A percentile compares a stretch with the other conserved stretches of the same genome.
Evolutionary conservation across 1,140 invertebrate species (phyloP).

Genomic region (Drosophila pachea): DNA sequence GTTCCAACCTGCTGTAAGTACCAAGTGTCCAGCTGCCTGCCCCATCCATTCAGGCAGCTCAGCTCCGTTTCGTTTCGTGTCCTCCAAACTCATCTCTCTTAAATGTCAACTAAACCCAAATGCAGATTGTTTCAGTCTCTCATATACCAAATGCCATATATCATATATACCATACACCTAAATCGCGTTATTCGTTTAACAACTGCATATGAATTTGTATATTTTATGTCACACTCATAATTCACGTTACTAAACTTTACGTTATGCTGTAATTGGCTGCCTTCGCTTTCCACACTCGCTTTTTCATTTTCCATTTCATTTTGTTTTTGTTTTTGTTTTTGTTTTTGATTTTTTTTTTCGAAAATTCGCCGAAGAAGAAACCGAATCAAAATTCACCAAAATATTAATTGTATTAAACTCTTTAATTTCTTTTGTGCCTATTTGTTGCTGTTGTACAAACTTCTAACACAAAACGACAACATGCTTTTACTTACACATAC

Average conservation of each 20-base stretch:
- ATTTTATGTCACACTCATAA: slow-evolving; percentile 12
- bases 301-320: slow-evolving; percentile 9
- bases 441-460: slow-evolving; percentile 63
- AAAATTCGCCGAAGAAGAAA: not conserved
- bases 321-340: no score
- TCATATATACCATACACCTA: slow-evolving; percentile 9
- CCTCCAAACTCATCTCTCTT: slow-evolving; percentile 26
- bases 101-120: slow-evolving; percentile 34
- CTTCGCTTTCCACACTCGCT: slow-evolving; percentile 35
- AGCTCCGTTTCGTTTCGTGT: slow-evolving; percentile 40
- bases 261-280: slow-evolving; percentile 29
- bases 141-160: slow-evolving; percentile 5
- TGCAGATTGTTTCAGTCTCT: slow-evolving; percentile 16
- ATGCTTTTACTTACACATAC: slow-evolving; percentile 39
- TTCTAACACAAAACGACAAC: slow-evolving; percentile 37
- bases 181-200: slow-evolving; percentile 15
- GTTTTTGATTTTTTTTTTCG: no score
- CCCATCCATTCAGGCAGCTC: slow-evolving; percentile 7
- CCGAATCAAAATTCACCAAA: slow-evolving; percentile 6
- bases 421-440: slow-evolving; percentile 61
- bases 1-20: slow-evolving; percentile 67
- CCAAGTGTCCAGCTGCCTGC: slow-evolving; percentile 61
- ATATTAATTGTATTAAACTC: slow-evolving; percentile 59
- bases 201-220: slow-evolving; percentile 29
- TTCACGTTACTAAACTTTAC: slow-evolving; percentile 6